Evolutionary conservation across 2,888 invertebrate genomes (phyloP), one percentile per base, ranked within the genome.

Genomic region (Adineta ricciae): DNA sequence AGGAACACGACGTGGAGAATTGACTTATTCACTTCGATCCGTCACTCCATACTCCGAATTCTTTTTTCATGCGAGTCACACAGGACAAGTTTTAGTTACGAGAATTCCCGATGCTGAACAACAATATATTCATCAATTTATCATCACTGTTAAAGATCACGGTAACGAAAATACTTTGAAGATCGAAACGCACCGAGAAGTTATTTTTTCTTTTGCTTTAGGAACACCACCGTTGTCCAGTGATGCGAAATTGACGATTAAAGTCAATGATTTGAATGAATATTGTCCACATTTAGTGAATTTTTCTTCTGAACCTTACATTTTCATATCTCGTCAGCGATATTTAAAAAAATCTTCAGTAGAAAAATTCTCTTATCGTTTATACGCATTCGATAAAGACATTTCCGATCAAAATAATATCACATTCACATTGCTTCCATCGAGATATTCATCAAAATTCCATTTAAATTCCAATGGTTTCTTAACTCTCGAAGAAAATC

Each of bases 11-110:
- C 78, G 78, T 78, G 78, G 78, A n/a, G 78, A 78, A 78, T 41
- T 41, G 11, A 41, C 78, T 11, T 78, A 78, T 41, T 24, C 78
- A 41, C n/a, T 78, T 14, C 78, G 41, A 24, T 78, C 78, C 9
- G 24, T 78, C 24, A 78, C 78, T 41, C 41, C 78, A 11, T 78
- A 78, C 41, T 78, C 78, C 5, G 78, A 78, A 78, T 78, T 78
- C n/a, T 78, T 41, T 41, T 78, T 78, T 78, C 78, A 41, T 78
- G 14, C 41, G n/a, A 41, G 38, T 38, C 38, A 41, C n/a, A 78
- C 24, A n/a, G 78, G 78, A 41, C 24, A 78, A n/a, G n/a, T 78
- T n/a, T 41, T 78, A 78, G 41, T 78, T 78, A 78, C 78, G n/a
- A 0, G 78, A 38, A 41, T 41, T n/a, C 38, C 41, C 14, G 78